phyloP scores from a whole-genome alignment of 2,113 vertebrate species.

The Xenopus borealis region DNA sequence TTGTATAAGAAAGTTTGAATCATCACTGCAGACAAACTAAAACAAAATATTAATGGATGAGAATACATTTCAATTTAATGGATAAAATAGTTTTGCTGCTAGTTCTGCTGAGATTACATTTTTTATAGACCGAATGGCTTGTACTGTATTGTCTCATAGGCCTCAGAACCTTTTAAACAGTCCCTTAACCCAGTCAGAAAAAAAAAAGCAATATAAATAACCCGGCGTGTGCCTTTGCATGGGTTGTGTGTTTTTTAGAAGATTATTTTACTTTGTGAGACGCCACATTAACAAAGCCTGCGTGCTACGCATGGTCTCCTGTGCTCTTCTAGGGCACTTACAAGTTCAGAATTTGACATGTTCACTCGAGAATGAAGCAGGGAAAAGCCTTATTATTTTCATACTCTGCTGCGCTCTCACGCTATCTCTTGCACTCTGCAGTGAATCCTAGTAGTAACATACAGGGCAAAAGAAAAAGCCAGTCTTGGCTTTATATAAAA shows the following conservation, averaged over 20 bases:
- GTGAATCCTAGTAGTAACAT: conserved; percentile 15
- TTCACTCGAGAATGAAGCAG: conserved; percentile 55
- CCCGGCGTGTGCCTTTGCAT: not conserved
- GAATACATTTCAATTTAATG: too few species aligned
- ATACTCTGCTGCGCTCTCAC: conserved; percentile 59
- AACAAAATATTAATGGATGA: too few species aligned
- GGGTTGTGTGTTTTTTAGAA: conserved; percentile 2
- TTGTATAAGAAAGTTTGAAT: too few species aligned
- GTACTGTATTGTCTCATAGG: too few species aligned
- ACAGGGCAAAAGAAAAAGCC: not conserved
- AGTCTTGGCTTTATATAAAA: not conserved
- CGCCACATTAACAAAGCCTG: conserved; percentile 35
- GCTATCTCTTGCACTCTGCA: conserved; percentile 52
- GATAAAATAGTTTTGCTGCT: too few species aligned
- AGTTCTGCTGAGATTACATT: too few species aligned
- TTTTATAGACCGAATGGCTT: too few species aligned
- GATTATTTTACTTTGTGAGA: not conserved
- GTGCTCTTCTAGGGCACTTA: conserved; percentile 49
- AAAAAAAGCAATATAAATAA: conserved; percentile 23
- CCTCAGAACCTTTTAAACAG: too few species aligned
- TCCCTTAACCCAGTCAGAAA: too few species aligned
- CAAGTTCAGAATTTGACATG: conserved; percentile 52
- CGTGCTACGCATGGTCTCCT: not conserved
- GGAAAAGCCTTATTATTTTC: conserved; percentile 68
- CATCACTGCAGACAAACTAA: too few species aligned